Evolutionary conservation across 2,888 invertebrate genomes (phyloP).

Genomic region (Tineola bisselliella): DNA sequence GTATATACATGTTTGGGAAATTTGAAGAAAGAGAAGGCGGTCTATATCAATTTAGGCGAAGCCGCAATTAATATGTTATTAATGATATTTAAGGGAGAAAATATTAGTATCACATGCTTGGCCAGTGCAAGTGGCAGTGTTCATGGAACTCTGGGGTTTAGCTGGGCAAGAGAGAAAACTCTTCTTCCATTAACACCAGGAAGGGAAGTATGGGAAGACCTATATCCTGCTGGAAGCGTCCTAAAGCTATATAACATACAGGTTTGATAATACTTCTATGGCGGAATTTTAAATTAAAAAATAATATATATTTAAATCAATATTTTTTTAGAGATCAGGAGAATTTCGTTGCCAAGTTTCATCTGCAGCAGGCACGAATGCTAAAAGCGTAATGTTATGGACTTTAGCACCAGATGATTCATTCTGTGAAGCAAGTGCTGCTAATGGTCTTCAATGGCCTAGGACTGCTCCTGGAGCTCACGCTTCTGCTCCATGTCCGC

Average conservation of each 20-base stretch:
- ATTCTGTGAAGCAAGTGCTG: slow-evolving; percentile 65
- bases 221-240: slow-evolving; percentile 85
- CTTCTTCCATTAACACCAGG: slow-evolving; percentile 78
- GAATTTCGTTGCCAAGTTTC: slow-evolving; percentile 80
- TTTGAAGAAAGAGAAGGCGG: too few relatives aligned
- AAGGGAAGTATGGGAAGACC: slow-evolving; percentile 84
- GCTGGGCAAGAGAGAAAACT: slow-evolving; percentile 83
- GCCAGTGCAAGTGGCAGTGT: slow-evolving; percentile 71
- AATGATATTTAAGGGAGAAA: slow-evolving; percentile 72
- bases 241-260: slow-evolving; percentile 81
- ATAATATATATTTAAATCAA: neutral
- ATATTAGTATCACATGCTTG: slow-evolving; percentile 75
- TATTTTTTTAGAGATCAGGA: slow-evolving; percentile 72
- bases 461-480: slow-evolving; percentile 79
- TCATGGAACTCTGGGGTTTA: slow-evolving; percentile 77
- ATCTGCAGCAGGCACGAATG: slow-evolving; percentile 56
- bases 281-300: neutral
- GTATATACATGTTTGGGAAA: too few relatives aligned
- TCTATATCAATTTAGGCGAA: too few relatives aligned
- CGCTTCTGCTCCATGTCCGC: slow-evolving; percentile 63
- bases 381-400: slow-evolving; percentile 71
- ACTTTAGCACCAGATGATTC: slow-evolving; percentile 69
- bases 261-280: slow-evolving; percentile 63
- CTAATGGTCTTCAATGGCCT: slow-evolving; percentile 63
- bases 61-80: too few relatives aligned